These are phyloP conservation scores for Australoheros scitulus DNA, from an alignment of 2,113 vertebrate species.

Conservation along the genomic window DNA sequence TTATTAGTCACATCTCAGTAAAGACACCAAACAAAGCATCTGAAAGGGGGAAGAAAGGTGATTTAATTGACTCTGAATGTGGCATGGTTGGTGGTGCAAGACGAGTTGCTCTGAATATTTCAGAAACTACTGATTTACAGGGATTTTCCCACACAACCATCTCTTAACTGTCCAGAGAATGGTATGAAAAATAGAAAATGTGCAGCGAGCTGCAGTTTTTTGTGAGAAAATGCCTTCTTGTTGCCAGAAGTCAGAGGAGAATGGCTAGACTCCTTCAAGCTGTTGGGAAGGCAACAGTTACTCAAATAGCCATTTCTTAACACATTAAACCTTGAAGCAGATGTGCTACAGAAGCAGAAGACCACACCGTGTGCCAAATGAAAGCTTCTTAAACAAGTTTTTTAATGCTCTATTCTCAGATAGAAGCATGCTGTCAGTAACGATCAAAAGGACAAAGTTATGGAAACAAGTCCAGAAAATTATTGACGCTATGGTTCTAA, in stretches of 20 bases:
- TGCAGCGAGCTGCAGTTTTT: not conserved
- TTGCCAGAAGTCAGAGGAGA: not conserved
- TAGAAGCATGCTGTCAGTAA: not conserved
- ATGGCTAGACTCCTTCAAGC: not conserved
- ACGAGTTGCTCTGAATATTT: not conserved
- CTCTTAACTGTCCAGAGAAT: not conserved
- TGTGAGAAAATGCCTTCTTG: not conserved
- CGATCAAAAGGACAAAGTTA: not conserved
- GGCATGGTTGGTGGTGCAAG: not conserved
- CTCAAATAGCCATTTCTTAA: no score
- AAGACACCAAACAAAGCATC: not conserved
- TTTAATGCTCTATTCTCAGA: no score
- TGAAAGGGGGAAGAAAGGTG: not conserved
- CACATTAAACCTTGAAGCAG: no score
- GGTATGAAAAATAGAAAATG: not conserved
- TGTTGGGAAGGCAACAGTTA: not conserved
- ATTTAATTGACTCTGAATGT: not conserved
- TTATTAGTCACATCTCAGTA: not conserved
- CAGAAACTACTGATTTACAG: not conserved
- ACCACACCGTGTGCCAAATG: no score
- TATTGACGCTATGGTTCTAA: not conserved
- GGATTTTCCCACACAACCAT: not conserved
- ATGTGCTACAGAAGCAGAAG: no score
- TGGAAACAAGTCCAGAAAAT: not conserved
- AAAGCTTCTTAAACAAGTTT: no score